Percentiles rank a stretch among this genome's conserved stretches.
Evolutionary conservation across 2,113 vertebrate species (phyloP).

Genomic region (Mesoclemmys tuberculata): DNA sequence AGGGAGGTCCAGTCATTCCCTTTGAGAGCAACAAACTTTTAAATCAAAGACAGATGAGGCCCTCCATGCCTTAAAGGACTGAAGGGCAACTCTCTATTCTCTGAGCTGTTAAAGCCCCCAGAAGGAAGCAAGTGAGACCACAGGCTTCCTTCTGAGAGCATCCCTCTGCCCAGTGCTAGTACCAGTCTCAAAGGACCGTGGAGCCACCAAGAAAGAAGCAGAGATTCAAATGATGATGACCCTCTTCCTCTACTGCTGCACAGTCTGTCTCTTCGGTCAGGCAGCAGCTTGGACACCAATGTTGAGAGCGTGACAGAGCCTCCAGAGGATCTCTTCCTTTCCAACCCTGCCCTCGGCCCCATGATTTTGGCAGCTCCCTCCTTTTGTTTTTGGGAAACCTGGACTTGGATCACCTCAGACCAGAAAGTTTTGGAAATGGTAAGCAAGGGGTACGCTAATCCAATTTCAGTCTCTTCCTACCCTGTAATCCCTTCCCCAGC

Average conservation of each 20-base stretch:
- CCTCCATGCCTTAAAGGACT: neutral
- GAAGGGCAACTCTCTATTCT: neutral
- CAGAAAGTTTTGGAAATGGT: neutral
- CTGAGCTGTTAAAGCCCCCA: neutral
- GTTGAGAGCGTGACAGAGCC: neutral
- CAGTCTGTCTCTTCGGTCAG: neutral
- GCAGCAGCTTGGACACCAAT: neutral
- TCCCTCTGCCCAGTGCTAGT: neutral
- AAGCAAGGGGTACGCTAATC: neutral
- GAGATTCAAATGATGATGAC: neutral
- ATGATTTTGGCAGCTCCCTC: neutral
- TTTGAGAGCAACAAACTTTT: neutral
- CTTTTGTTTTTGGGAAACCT: neutral
- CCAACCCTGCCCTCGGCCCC: neutral
- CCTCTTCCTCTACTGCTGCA: neutral
- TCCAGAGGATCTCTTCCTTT: neutral
- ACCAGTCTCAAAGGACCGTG: neutral
- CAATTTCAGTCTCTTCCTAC: neutral
- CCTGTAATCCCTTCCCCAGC: neutral
- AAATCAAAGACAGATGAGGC: neutral
- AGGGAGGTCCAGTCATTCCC: neutral
- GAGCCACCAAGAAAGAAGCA: neutral
- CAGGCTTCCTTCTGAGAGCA: neutral
- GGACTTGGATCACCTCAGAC: neutral
- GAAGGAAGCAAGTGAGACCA: neutral